A percentile compares a stretch with the other conserved stretches of the same genome.
Conservation (phyloP, 2,888 invertebrate genomes). For the Deroplatys truncata region DNA sequence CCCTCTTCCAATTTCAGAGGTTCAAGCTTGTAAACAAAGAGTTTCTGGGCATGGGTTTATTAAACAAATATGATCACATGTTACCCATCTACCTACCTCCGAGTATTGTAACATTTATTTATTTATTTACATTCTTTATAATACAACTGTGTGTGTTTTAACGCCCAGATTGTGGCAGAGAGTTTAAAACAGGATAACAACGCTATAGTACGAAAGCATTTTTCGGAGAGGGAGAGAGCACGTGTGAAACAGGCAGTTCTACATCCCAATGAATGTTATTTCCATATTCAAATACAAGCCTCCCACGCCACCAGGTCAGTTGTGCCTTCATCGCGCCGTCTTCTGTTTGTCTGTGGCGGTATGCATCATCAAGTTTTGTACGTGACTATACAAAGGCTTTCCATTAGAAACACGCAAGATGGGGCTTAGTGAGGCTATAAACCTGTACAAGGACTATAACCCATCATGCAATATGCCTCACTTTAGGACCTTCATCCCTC, state of each 20-base stretch:
- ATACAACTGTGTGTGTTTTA: too few relatives aligned
- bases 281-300: not conserved
- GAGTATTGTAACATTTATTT: too few relatives aligned
- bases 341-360: not conserved
- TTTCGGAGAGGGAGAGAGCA: too few relatives aligned
- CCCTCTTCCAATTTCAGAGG: too few relatives aligned
- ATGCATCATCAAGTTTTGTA: not conserved
- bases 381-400: not conserved
- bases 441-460: not conserved
- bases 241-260: not conserved
- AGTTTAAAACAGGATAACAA: not conserved
- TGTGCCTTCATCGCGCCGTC: not conserved
- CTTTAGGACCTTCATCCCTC: not conserved
- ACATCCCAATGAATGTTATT: not conserved
- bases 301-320: not conserved
- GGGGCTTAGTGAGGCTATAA: not conserved
- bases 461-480: constrained; percentile 2
- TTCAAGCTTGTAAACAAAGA: too few relatives aligned
- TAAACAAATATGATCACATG: too few relatives aligned
- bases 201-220: too few relatives aligned
- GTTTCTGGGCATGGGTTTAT: too few relatives aligned
- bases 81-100: too few relatives aligned
- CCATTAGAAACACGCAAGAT: not conserved
- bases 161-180: too few relatives aligned
- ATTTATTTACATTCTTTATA: too few relatives aligned